These are phyloP conservation scores for Reinhardtius hippoglossoides DNA, from an alignment of 2,113 vertebrate genomes.

Conservation along the genomic window DNA sequence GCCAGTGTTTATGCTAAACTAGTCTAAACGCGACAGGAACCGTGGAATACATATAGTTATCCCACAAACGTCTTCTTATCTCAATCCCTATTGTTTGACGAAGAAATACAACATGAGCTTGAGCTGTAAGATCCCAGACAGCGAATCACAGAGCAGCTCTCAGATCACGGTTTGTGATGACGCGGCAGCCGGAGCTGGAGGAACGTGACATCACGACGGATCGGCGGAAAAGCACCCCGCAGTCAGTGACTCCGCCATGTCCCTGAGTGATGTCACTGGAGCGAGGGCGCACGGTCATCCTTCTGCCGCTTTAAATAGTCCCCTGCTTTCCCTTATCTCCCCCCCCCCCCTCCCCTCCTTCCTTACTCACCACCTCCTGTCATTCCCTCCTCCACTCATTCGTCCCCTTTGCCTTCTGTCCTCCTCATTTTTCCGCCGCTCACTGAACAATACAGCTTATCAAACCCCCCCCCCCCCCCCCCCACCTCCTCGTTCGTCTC, in stretches of 20 bases:
- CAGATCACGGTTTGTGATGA: too few relatives aligned
- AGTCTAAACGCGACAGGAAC: too few relatives aligned
- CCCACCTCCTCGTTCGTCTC: background rate
- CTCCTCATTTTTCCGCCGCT: conserved; percentile 37
- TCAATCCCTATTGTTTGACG: too few relatives aligned
- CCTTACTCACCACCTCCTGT: conserved; percentile 34
- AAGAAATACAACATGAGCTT: too few relatives aligned
- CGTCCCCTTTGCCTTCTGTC: conserved; percentile 47
- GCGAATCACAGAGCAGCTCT: too few relatives aligned
- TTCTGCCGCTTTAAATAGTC: conserved; percentile 61
- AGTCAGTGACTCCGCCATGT: conserved; percentile 52
- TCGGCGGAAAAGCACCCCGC: conserved; percentile 10
- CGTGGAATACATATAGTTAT: too few relatives aligned
- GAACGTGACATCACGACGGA: conserved; percentile 19
- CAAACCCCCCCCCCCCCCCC: conserved; percentile 13
- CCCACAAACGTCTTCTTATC: too few relatives aligned
- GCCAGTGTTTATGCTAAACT: too few relatives aligned
- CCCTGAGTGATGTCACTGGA: conserved; percentile 63
- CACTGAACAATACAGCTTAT: conserved; percentile 59
- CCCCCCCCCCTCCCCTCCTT: background rate
- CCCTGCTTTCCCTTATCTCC: conserved; percentile 36
- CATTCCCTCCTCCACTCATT: conserved; percentile 17
- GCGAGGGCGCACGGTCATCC: conserved; percentile 47
- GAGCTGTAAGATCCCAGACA: too few relatives aligned
- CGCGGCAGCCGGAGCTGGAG: background rate